Percentiles rank a stretch among this genome's conserved stretches.
phyloP scores from a whole-genome alignment of 2,888 invertebrate species.

The Drosophila nr. medialis region DNA sequence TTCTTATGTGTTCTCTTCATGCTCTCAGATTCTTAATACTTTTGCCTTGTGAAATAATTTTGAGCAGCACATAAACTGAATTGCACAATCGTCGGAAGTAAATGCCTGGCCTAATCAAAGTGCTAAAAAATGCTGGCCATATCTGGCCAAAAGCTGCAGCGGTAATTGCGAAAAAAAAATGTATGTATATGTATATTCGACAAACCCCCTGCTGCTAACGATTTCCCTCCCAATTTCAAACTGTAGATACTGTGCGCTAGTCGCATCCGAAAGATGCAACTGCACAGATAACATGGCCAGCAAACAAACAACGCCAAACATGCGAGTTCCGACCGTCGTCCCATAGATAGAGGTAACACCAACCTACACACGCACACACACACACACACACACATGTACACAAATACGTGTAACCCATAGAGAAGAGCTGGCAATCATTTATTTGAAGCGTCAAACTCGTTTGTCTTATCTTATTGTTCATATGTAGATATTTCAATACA shows the following conservation, averaged over 20 bases:
- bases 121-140: background rate
- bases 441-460: slow-evolving; percentile 81
- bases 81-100: slow-evolving; percentile 50
- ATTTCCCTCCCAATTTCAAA: slow-evolving; percentile 27
- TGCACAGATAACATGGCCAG: slow-evolving; percentile 59
- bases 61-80: slow-evolving; percentile 62
- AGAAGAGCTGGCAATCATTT: slow-evolving; percentile 72
- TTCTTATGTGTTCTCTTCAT: background rate
- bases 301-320: slow-evolving; percentile 71
- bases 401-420: slow-evolving; percentile 32
- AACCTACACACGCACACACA: slow-evolving; percentile 20
- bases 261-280: slow-evolving; percentile 71
- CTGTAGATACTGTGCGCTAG: slow-evolving; percentile 46
- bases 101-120: slow-evolving; percentile 31
- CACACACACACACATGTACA: slow-evolving; percentile 22
- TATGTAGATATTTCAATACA: slow-evolving; percentile 60
- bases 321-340: slow-evolving; percentile 53
- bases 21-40: background rate
- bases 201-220: slow-evolving; percentile 49
- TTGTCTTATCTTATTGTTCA: slow-evolving; percentile 79
- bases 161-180: slow-evolving; percentile 34
- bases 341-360: slow-evolving; percentile 67
- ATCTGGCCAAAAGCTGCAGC: slow-evolving; percentile 40
- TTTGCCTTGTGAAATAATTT: slow-evolving; percentile 39
- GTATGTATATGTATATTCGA: slow-evolving; percentile 19